These are phyloP conservation scores for Semicossyphus pulcher DNA, from an alignment of 2,113 vertebrate genomes.

Conservation along the genomic window DNA sequence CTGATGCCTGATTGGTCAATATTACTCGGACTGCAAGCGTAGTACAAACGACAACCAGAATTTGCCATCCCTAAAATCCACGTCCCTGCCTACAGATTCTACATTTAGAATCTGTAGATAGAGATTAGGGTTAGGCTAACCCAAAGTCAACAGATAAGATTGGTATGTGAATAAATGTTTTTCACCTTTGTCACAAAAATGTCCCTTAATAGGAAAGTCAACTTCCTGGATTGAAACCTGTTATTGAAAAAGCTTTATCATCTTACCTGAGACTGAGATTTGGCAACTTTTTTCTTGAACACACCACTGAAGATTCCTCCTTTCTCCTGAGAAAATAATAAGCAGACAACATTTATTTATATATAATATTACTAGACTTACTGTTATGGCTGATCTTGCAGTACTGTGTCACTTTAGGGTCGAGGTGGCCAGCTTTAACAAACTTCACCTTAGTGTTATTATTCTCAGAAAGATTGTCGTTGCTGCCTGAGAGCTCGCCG, in stretches of 20 bases:
- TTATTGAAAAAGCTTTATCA: not conserved
- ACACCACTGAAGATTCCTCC: conserved; percentile 61
- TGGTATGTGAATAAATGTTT: too few species aligned
- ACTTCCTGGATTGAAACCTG: not conserved
- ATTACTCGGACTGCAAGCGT: too few species aligned
- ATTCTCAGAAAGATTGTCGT: conserved; percentile 34
- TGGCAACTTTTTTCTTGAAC: conserved; percentile 65
- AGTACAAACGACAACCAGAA: too few species aligned
- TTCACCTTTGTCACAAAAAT: too few species aligned
- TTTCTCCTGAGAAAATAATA: conserved; percentile 53
- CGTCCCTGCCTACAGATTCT: too few species aligned
- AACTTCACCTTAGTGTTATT: conserved; percentile 40
- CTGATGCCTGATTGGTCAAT: too few species aligned
- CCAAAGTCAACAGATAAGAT: too few species aligned
- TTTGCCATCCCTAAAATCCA: too few species aligned
- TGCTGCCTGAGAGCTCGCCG: conserved; percentile 50
- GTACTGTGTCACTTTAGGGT: not conserved
- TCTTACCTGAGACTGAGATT: conserved; percentile 61
- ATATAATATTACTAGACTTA: not conserved
- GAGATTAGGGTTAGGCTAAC: too few species aligned
- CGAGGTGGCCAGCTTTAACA: not conserved
- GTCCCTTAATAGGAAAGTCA: not conserved
- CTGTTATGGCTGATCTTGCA: not conserved
- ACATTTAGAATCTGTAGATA: too few species aligned
- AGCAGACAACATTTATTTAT: not conserved